These are phyloP conservation scores for Ceyx melanurus DNA, from an alignment of 2,113 vertebrate genomes.

Conservation along the genomic window DNA sequence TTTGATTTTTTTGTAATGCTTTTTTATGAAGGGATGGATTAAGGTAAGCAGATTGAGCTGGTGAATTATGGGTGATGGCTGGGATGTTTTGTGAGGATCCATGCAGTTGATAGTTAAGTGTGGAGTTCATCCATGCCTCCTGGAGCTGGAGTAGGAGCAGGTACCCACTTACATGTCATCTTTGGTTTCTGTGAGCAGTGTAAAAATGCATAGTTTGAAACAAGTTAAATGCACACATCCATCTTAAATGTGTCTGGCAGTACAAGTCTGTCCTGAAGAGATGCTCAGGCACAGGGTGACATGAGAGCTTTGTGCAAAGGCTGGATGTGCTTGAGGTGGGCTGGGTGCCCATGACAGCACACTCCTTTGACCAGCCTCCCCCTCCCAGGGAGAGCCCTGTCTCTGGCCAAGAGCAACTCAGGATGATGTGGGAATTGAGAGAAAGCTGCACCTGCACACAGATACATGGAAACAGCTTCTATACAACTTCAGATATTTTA, in stretches of 20 bases:
- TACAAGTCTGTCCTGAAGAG: not conserved
- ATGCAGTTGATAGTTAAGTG: not conserved
- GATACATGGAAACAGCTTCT: not conserved
- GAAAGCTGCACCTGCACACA: not conserved
- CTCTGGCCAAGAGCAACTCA: not conserved
- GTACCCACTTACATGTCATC: not conserved
- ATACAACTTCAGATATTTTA: not conserved
- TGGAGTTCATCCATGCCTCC: not conserved
- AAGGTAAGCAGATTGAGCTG: not conserved
- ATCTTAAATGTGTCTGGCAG: not conserved
- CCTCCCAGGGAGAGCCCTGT: not conserved
- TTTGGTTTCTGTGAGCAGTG: not conserved
- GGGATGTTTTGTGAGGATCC: not conserved
- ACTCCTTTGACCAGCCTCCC: fast-evolving
- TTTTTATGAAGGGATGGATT: not conserved
- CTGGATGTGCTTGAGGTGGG: fast-evolving
- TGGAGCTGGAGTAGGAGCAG: not conserved
- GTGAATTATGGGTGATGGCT: not conserved
- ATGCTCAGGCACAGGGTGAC: fast-evolving
- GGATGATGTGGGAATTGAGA: not conserved
- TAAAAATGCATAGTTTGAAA: not conserved
- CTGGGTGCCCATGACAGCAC: not conserved
- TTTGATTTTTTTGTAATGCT: not conserved
- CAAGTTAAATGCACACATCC: not conserved
- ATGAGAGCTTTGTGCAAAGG: not conserved